These are phyloP conservation scores for Cephus spinipes DNA, from an alignment of 2,888 invertebrate species.

Conservation along the genomic window DNA sequence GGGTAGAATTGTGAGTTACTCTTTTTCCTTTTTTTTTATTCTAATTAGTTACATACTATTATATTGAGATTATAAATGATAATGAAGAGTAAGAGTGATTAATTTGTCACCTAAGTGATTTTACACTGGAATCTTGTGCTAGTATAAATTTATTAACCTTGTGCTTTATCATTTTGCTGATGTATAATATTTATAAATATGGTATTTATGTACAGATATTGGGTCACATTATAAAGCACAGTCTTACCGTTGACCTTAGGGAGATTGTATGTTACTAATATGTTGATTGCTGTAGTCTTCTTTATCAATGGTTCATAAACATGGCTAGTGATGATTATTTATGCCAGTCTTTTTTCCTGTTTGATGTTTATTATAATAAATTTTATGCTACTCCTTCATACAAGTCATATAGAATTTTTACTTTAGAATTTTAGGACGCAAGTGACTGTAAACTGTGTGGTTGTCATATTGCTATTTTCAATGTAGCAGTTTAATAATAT, in stretches of 20 bases:
- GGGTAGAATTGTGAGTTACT: neutral
- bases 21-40: neutral
- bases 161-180: neutral
- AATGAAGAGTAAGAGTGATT: neutral
- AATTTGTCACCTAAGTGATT: neutral
- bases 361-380: neutral
- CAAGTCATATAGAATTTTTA: neutral
- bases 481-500: too few species aligned
- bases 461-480: too few species aligned
- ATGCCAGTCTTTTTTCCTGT: neutral
- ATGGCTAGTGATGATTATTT: neutral
- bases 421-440: neutral
- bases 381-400: neutral
- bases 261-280: neutral
- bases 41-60: neutral
- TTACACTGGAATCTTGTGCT: neutral
- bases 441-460: too few species aligned
- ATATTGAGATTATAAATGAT: neutral
- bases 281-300: neutral
- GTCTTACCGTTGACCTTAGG: neutral
- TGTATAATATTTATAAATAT: neutral
- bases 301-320: neutral
- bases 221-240: neutral
- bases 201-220: neutral
- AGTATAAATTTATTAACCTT: neutral